Base-by-base conservation (phyloP, 2,113 vertebrate species). In the Fulmarus glacialis region DNA sequence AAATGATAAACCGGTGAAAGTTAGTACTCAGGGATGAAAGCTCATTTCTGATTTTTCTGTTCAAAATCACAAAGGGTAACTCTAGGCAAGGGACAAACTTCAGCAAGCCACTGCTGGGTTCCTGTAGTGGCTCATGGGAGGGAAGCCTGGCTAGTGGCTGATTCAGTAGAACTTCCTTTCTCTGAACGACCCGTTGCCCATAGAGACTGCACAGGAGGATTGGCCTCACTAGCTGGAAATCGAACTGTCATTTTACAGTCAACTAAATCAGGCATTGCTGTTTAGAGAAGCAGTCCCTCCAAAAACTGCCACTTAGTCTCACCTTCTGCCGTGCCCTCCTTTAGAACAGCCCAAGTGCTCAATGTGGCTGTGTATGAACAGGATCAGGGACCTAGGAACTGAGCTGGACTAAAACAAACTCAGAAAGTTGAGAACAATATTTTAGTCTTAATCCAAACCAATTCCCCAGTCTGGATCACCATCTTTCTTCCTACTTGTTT, bases 31-130 rank as follows among this genome's bases (percentile, higher is more conserved):
- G 24, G 45, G 29, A 22, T 42, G 32, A 66, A 91, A 67, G n/a
- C 56, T 84, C 15, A n/a, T 66, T 66, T 74, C 52, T 87, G 27
- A 38, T 5, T 72, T 70, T 34, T n/a, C 38, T 32, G 12, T 67
- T 82, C 63, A 77, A 74, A 88, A 7, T 3, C 34, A 47, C 32
- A n/a, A 43, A 1, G 2, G 23, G 42, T 74, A 66, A 34, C 30
- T 52, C 15, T 12, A 30, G 58, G 8, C 66, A 77, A 52, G 26
- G 22, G 18, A 38, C 58, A 60, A 12, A 22, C 4, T 7, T 42
- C 13, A 29, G 40, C 20, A 2, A 8, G 50, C 19, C 1, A 0
- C 48, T n/a, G 56, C 0, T 0, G 12, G 34, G 32, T 17, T 59
- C 40, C 5, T 6, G 26, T 29, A 29, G 52, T 1, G 0, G 24